phyloP scores from a whole-genome alignment of 2,888 invertebrate species.

The Morinoia aosen region DNA sequence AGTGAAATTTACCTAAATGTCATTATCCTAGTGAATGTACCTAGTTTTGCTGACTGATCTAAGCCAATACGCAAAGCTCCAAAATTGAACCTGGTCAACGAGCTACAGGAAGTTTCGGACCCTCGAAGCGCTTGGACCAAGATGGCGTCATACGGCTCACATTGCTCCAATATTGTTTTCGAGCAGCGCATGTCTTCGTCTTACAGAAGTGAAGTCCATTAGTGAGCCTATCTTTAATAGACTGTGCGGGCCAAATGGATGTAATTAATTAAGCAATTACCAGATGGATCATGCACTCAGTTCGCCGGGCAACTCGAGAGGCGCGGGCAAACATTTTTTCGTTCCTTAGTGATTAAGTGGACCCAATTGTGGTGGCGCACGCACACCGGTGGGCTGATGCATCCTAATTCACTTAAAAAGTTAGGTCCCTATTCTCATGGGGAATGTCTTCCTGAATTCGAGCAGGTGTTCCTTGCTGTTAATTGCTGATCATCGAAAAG shows the following conservation, averaged over 20 bases:
- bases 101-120: neutral
- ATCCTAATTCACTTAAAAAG: neutral
- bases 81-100: neutral
- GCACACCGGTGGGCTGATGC: neutral
- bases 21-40: too few relatives aligned
- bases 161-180: neutral
- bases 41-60: too few relatives aligned
- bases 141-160: neutral
- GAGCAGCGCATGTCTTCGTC: neutral
- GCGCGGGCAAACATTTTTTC: neutral
- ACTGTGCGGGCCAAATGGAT: neutral
- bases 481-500: neutral
- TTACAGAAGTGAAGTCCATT: neutral
- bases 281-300: neutral
- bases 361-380: neutral
- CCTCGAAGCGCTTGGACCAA: neutral
- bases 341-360: neutral
- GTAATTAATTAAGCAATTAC: conserved; percentile 10
- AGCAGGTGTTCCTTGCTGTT: neutral
- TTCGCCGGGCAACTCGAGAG: neutral
- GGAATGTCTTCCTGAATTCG: neutral
- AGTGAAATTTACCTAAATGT: too few relatives aligned
- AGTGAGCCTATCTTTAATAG: neutral
- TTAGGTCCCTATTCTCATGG: too few relatives aligned
- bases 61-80: neutral